Percentiles rank a stretch among this genome's conserved stretches.
Conservation (phyloP, 2,113 vertebrate genomes). For the Laticauda laticaudata region DNA sequence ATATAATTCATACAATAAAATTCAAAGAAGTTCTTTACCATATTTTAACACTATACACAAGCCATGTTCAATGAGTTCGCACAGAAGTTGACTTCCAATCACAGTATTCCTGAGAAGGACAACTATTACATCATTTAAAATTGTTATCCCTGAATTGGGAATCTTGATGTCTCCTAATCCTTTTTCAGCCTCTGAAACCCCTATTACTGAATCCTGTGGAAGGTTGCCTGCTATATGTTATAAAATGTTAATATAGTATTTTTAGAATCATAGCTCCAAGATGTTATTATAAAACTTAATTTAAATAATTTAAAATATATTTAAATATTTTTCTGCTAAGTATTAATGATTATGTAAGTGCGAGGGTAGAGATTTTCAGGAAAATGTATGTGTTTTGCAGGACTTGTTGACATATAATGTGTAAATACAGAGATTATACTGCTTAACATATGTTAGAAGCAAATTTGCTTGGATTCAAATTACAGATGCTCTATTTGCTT, state of each 20-base stretch:
- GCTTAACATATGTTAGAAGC: not conserved
- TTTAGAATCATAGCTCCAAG: not conserved
- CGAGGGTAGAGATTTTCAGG: not conserved
- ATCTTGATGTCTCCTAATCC: not conserved
- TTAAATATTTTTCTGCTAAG: not conserved
- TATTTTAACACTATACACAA: not conserved
- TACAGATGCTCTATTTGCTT: not conserved
- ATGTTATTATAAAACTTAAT: not conserved
- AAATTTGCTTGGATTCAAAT: not conserved
- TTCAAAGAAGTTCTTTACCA: not conserved
- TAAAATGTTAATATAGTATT: not conserved
- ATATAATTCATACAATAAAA: not conserved
- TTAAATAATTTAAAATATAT: not conserved
- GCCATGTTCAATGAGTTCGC: not conserved
- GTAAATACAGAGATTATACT: not conserved
- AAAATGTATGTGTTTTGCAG: not conserved
- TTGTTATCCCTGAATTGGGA: not conserved
- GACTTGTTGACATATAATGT: not conserved
- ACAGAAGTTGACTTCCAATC: not conserved
- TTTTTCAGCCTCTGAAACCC: not conserved
- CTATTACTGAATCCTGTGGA: not conserved
- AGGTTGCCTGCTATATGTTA: not conserved
- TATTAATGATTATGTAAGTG: not conserved
- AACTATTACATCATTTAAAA: not conserved
- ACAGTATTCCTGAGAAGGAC: not conserved